phyloP scores from a whole-genome alignment of 2,113 vertebrate genomes.

The Chloropsis hardwickii region DNA sequence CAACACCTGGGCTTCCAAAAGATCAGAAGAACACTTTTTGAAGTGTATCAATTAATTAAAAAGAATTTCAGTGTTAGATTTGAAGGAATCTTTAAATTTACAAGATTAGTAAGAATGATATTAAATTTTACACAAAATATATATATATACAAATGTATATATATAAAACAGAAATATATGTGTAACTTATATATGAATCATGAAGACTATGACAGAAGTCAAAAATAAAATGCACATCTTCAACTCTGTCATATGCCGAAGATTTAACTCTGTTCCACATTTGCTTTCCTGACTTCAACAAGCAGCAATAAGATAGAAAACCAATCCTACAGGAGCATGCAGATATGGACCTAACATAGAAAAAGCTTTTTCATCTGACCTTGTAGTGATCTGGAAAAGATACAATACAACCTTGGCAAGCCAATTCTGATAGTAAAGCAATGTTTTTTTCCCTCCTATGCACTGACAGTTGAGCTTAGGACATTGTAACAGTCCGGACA shows the following conservation, averaged over 20 bases:
- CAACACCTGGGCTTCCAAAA: not conserved
- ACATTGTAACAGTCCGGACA: accelerated
- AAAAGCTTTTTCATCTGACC: not conserved
- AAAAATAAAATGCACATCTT: not conserved
- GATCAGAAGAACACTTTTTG: not conserved
- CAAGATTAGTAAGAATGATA: not conserved
- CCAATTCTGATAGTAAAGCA: not conserved
- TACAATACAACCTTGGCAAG: not conserved
- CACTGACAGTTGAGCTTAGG: not conserved
- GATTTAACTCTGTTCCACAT: not conserved
- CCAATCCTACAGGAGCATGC: not conserved
- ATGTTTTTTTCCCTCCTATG: not conserved
- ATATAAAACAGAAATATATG: not conserved
- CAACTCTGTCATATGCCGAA: not conserved
- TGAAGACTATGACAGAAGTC: not conserved
- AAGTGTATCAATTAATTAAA: not conserved
- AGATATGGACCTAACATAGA: not conserved
- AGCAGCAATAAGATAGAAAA: not conserved
- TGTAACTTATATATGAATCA: not conserved
- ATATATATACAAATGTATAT: not conserved
- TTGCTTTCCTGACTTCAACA: not conserved
- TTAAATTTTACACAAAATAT: not conserved
- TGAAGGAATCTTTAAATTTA: not conserved
- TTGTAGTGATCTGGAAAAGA: not conserved
- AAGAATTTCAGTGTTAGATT: not conserved